Evolutionary conservation across 2,797 vertebrate genomes (phyloP).

Genomic region (Hypotaenidia philippensis): DNA sequence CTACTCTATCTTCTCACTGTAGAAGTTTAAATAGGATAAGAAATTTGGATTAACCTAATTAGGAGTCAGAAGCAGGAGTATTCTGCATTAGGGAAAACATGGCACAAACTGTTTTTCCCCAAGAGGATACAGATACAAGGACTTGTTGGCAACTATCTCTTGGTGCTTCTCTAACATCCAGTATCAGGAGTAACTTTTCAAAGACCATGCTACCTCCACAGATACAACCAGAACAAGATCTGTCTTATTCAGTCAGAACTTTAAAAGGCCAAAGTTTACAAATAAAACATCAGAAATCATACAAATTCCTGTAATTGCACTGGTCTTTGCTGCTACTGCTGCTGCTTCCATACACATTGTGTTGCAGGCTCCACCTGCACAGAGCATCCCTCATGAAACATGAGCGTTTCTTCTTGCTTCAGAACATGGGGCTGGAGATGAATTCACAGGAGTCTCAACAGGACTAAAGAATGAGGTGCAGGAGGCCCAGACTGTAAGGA

Average conservation of each 20-base stretch:
- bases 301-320: not conserved
- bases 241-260: not conserved
- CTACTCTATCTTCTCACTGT: not conserved
- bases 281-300: slow-evolving; percentile 44
- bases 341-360: not conserved
- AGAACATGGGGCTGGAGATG: not conserved
- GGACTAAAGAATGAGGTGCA: not conserved
- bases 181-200: not conserved
- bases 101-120: not conserved
- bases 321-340: not conserved
- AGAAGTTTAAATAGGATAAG: not conserved
- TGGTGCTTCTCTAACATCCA: not conserved
- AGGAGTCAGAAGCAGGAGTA: not conserved
- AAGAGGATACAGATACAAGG: not conserved
- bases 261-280: not conserved
- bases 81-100: not conserved
- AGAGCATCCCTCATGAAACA: not conserved
- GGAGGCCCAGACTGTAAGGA: not conserved
- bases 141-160: not conserved
- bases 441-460: not conserved
- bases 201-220: not conserved
- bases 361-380: not conserved
- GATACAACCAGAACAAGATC: not conserved
- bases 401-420: not conserved
- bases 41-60: not conserved